These are phyloP conservation scores for Sebastes elongatus DNA, from an alignment of 2,797 vertebrate genomes.

Conservation along the genomic window DNA sequence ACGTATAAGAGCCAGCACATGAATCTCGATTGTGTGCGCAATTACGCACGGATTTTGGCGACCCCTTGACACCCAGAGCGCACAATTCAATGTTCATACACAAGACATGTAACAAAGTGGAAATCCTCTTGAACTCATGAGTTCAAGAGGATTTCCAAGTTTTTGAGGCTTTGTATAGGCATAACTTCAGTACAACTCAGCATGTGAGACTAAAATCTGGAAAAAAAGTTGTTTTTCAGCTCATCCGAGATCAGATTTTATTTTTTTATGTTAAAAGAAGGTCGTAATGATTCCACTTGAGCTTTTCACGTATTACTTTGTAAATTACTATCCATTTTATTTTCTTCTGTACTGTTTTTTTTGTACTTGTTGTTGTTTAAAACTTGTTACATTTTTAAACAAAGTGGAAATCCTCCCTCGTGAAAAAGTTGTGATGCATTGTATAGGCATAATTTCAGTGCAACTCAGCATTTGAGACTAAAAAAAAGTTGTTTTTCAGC, in stretches of 20 bases:
- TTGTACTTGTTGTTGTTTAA: too few relatives aligned
- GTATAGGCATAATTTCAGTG: too few relatives aligned
- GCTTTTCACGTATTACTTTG: background rate
- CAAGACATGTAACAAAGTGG: background rate
- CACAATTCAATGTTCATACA: background rate
- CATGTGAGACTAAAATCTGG: too few relatives aligned
- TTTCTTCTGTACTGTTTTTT: too few relatives aligned
- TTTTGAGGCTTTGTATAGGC: background rate
- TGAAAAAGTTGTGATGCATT: too few relatives aligned
- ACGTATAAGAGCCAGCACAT: background rate
- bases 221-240: background rate
- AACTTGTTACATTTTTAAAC: too few relatives aligned
- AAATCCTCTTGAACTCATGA: background rate
- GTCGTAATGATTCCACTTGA: background rate
- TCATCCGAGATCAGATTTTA: background rate
- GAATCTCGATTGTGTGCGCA: slow-evolving; percentile 18
- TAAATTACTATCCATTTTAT: too few relatives aligned
- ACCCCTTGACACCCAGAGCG: background rate
- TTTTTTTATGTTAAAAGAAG: background rate
- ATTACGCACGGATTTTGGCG: slow-evolving; percentile 21
- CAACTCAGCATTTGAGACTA: too few relatives aligned
- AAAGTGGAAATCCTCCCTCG: too few relatives aligned
- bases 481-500: too few relatives aligned
- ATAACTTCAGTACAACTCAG: background rate
- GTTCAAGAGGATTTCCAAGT: background rate